A percentile compares a stretch with the other conserved stretches of the same genome.
phyloP scores from a whole-genome alignment of 2,888 invertebrate genomes.

The Diadegma fenestrale region DNA sequence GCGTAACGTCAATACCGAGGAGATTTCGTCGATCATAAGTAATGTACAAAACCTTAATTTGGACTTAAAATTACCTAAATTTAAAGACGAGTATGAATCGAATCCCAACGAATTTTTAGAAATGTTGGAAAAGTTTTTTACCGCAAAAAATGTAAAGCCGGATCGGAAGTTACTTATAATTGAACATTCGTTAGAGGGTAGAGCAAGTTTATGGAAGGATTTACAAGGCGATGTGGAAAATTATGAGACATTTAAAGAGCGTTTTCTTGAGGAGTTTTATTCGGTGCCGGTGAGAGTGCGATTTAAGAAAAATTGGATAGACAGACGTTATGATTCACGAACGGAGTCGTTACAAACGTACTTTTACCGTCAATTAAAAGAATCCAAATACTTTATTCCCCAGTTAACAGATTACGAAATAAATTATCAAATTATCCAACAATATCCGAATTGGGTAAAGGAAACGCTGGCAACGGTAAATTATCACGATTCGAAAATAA shows the following conservation, averaged over 20 bases:
- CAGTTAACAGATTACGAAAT: slow-evolving; percentile 7
- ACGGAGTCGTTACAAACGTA: slow-evolving; percentile 23
- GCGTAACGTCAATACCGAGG: background rate
- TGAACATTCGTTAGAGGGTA: slow-evolving; percentile 29
- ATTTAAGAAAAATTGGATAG: slow-evolving; percentile 48
- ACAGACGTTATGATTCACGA: slow-evolving; percentile 6
- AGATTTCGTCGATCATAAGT: slow-evolving; percentile 32
- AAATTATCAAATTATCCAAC: slow-evolving; percentile 26
- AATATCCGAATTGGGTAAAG: slow-evolving; percentile 24
- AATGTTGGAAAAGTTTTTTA: slow-evolving; percentile 30
- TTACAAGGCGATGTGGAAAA: slow-evolving; percentile 25
- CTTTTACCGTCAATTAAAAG: slow-evolving; percentile 48
- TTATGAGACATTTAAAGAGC: slow-evolving; percentile 14
- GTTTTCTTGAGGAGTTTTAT: slow-evolving; percentile 44
- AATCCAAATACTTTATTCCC: slow-evolving; percentile 43
- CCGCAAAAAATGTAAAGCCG: slow-evolving; percentile 3
- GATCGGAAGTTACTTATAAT: slow-evolving; percentile 9
- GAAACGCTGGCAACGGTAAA: background rate
- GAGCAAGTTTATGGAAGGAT: slow-evolving; percentile 29
- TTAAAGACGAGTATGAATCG: slow-evolving; percentile 10
- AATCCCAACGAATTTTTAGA: slow-evolving; percentile 20
- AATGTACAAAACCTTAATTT: slow-evolving; percentile 28
- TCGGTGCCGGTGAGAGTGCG: slow-evolving; percentile 29
- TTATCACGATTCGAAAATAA: background rate
- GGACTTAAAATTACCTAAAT: slow-evolving; percentile 32